A percentile compares a stretch with the other conserved stretches of the same genome.
Conservation (phyloP, 2,888 invertebrate species). For the Tridacna gigas region DNA sequence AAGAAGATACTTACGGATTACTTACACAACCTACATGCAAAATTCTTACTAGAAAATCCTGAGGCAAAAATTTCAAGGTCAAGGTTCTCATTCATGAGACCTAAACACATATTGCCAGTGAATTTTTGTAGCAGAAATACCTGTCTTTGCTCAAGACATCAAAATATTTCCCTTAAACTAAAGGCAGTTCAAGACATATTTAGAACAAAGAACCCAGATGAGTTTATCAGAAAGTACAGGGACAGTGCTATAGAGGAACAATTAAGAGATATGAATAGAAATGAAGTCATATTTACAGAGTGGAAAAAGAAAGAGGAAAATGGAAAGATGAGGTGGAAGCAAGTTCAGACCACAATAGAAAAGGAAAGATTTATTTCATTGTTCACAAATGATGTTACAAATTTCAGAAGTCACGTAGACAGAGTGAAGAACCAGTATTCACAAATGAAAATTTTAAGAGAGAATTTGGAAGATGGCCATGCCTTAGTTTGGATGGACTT, state of each 20-base stretch:
- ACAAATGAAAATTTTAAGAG: no score
- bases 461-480: slow-evolving; percentile 8
- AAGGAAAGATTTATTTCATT: slow-evolving; percentile 25
- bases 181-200: slow-evolving; percentile 29
- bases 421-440: no score
- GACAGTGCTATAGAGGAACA: no score
- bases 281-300: slow-evolving; percentile 24
- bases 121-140: slow-evolving; percentile 40
- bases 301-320: slow-evolving; percentile 34
- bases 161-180: slow-evolving; percentile 36
- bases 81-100: slow-evolving; percentile 26
- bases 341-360: slow-evolving; percentile 31
- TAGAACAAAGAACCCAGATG: slow-evolving; percentile 32
- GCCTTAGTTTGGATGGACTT: slow-evolving; percentile 60
- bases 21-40: slow-evolving; percentile 28
- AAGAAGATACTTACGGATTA: slow-evolving; percentile 37
- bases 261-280: neutral
- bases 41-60: slow-evolving; percentile 36
- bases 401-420: slow-evolving; percentile 14
- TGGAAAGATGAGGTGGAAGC: slow-evolving; percentile 35
- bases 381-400: slow-evolving; percentile 32
- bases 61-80: slow-evolving; percentile 35
- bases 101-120: slow-evolving; percentile 8
- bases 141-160: slow-evolving; percentile 37
- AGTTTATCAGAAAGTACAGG: slow-evolving; percentile 26